phyloP scores from a whole-genome alignment of 2,797 vertebrate genomes.

The Vultur gryphus region DNA sequence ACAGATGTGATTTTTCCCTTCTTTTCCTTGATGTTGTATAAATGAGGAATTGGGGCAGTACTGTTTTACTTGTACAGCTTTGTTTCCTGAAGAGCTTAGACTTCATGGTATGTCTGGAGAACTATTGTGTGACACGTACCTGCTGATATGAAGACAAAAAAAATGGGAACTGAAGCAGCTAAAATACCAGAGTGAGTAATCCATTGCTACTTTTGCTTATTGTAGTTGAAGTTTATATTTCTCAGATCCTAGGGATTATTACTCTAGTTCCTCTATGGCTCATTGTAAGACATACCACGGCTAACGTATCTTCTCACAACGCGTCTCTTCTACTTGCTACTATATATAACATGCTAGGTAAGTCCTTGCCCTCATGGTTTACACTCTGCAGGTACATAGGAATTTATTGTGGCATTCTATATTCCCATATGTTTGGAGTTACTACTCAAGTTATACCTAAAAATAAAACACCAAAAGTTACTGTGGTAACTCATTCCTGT shows the following conservation, averaged over 20 bases:
- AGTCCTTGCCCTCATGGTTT: background rate
- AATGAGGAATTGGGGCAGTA: background rate
- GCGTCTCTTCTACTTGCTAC: background rate
- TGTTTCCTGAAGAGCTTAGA: background rate
- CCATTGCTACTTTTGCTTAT: background rate
- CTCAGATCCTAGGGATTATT: background rate
- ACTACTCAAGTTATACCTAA: background rate
- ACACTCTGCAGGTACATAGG: background rate
- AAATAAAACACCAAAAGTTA: background rate
- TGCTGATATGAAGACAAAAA: background rate
- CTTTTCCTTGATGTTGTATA: background rate
- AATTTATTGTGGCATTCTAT: background rate
- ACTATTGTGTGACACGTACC: background rate
- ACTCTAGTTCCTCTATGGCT: background rate
- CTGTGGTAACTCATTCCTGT: background rate
- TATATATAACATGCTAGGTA: accelerated
- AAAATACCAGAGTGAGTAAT: background rate
- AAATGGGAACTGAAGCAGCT: background rate
- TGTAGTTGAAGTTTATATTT: background rate
- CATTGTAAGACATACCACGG: background rate
- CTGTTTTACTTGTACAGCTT: background rate
- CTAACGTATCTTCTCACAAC: background rate
- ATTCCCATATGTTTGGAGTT: background rate
- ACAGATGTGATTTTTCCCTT: background rate
- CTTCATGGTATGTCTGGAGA: background rate